phyloP scores from a whole-genome alignment of 2,797 vertebrate genomes.

The Hybognathus amarus region DNA sequence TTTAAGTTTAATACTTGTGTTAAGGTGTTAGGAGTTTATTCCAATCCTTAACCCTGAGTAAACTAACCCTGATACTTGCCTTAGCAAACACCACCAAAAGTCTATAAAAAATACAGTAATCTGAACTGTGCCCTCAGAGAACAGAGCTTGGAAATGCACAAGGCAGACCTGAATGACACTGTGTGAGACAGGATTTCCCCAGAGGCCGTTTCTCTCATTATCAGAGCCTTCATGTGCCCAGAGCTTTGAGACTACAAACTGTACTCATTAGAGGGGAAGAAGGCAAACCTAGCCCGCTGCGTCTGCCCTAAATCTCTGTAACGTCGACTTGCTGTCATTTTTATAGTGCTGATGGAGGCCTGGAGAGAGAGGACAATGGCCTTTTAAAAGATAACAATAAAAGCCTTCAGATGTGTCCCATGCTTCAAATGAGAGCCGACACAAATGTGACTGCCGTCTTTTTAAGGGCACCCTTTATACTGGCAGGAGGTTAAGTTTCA shows the following conservation, averaged over 20 bases:
- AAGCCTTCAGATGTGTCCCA: constrained; percentile 49
- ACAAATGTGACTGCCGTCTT: constrained; percentile 34
- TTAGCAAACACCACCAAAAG: neutral
- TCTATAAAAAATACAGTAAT: constrained; percentile 11
- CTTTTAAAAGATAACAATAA: constrained; percentile 60
- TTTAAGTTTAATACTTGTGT: neutral
- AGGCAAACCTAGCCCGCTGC: constrained; percentile 29
- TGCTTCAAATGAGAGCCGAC: constrained; percentile 40
- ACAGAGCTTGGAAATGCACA: neutral
- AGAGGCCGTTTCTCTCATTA: constrained; percentile 42
- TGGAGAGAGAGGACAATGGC: constrained; percentile 49
- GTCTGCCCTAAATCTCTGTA: constrained; percentile 52
- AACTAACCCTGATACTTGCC: neutral
- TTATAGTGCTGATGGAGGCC: constrained; percentile 48
- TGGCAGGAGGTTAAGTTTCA: constrained; percentile 25
- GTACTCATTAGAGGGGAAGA: constrained; percentile 52
- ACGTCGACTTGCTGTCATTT: constrained; percentile 45
- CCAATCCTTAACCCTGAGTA: neutral
- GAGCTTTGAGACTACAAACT: constrained; percentile 46
- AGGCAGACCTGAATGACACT: constrained; percentile 33
- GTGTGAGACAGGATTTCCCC: constrained; percentile 31
- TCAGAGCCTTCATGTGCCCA: constrained; percentile 33
- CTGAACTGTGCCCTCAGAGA: constrained; percentile 4
- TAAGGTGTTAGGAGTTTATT: neutral
- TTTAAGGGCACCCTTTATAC: constrained; percentile 33